Percentiles rank a stretch among this genome's conserved stretches.
Evolutionary conservation across 2,888 invertebrate genomes (phyloP).

Genomic region (Metellina segmentata): DNA sequence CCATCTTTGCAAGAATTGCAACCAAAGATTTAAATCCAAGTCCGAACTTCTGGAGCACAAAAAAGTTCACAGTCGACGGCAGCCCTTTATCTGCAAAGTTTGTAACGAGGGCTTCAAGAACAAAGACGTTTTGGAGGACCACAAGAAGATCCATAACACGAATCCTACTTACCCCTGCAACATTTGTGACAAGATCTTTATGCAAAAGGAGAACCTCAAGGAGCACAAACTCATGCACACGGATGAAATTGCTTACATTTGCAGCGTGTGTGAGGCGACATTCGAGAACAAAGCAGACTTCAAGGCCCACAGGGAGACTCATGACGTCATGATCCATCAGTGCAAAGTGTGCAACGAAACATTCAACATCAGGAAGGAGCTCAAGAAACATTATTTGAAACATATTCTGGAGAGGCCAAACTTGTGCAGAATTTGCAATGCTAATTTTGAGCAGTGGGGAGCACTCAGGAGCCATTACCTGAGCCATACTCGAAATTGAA

Average conservation of each 20-base stretch:
- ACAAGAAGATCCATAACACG: constrained; percentile 65
- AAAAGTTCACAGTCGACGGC: constrained; percentile 69
- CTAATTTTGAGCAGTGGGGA: constrained; percentile 69
- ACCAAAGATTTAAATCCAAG: constrained; percentile 55
- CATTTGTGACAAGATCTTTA: constrained; percentile 62
- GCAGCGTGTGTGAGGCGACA: constrained; percentile 61
- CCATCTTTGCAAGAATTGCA: constrained; percentile 65
- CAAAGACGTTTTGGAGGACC: constrained; percentile 53
- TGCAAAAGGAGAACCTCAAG: constrained; percentile 43
- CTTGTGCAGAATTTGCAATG: constrained; percentile 67
- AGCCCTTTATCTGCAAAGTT: constrained; percentile 73
- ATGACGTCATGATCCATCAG: constrained; percentile 61
- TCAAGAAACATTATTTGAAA: constrained; percentile 69
- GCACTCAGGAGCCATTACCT: constrained; percentile 66
- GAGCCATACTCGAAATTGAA: constrained; percentile 53
- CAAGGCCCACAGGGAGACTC: constrained; percentile 63
- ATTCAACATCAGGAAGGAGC: constrained; percentile 54
- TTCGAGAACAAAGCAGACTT: constrained; percentile 70
- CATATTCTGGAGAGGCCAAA: constrained; percentile 72
- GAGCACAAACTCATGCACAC: constrained; percentile 61
- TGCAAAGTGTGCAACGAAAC: constrained; percentile 73
- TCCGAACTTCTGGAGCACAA: constrained; percentile 61
- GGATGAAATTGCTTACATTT: constrained; percentile 68
- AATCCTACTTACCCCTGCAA: constrained; percentile 68
- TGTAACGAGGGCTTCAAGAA: constrained; percentile 70